These are phyloP conservation scores for Laterallus jamaicensis DNA, from an alignment of 2,113 vertebrate genomes.

Conservation along the genomic window DNA sequence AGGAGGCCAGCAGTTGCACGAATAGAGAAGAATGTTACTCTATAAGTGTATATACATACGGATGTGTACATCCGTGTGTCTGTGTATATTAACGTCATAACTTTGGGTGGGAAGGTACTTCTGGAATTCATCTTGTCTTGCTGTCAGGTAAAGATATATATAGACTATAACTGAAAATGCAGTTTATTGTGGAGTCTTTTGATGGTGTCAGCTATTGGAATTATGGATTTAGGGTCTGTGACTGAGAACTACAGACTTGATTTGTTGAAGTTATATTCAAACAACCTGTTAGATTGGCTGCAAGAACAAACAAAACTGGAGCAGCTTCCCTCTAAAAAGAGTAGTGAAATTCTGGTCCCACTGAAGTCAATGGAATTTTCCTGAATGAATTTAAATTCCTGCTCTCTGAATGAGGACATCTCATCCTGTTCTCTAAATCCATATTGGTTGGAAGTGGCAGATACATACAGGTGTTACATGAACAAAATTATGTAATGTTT, in stretches of 20 bases:
- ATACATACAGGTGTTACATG: background rate
- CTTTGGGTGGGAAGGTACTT: background rate
- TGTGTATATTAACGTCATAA: background rate
- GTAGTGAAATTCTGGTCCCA: background rate
- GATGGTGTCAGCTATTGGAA: background rate
- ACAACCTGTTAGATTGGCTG: background rate
- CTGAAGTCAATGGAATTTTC: background rate
- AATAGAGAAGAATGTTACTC: background rate
- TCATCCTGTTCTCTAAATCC: background rate
- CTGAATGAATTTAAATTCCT: background rate
- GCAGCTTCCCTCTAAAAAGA: background rate
- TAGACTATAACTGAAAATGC: background rate
- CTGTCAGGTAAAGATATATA: background rate
- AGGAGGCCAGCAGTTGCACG: background rate
- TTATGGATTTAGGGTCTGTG: background rate
- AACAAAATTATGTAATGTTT: background rate
- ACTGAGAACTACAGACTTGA: background rate
- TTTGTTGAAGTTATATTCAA: background rate
- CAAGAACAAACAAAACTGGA: background rate
- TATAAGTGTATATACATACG: background rate
- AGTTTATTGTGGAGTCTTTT: background rate
- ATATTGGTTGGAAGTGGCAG: background rate
- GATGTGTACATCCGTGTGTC: fast-evolving
- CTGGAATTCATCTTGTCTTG: background rate
- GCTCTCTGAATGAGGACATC: background rate